phyloP scores from a whole-genome alignment of 2,888 invertebrate species.

The Lasioglossum lativentre region DNA sequence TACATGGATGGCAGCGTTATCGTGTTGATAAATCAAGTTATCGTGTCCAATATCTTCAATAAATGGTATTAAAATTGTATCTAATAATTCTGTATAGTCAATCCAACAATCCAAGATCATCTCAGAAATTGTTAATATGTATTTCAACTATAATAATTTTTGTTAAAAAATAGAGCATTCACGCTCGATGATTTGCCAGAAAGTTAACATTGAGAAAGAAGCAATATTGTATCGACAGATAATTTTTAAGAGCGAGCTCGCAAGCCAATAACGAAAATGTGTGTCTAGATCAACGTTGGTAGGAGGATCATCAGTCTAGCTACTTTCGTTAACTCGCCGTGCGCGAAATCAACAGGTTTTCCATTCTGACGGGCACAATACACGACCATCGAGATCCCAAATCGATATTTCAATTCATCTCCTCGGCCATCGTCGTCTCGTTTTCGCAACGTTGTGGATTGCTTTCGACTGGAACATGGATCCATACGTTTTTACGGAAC shows the following conservation, averaged over 20 bases:
- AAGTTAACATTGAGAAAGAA: too few species aligned
- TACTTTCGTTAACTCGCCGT: slow-evolving; percentile 33
- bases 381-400: slow-evolving; percentile 44
- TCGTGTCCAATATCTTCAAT: too few species aligned
- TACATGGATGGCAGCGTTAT: too few species aligned
- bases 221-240: too few species aligned
- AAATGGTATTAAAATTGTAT: too few species aligned
- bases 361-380: slow-evolving; percentile 54
- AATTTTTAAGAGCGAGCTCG: neutral
- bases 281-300: neutral
- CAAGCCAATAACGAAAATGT: neutral
- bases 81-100: too few species aligned
- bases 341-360: slow-evolving; percentile 67
- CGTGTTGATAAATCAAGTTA: too few species aligned
- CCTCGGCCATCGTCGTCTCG: slow-evolving; percentile 27
- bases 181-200: too few species aligned
- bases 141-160: too few species aligned
- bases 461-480: slow-evolving; percentile 11
- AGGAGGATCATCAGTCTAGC: slow-evolving; percentile 14
- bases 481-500: slow-evolving; percentile 22
- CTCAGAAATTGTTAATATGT: too few species aligned
- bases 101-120: neutral
- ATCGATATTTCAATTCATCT: slow-evolving; percentile 66
- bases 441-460: slow-evolving; percentile 4
- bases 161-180: too few species aligned